These are phyloP conservation scores for Onychomys arenicola DNA, from an alignment of 2,797 vertebrate species.

Conservation along the genomic window DNA sequence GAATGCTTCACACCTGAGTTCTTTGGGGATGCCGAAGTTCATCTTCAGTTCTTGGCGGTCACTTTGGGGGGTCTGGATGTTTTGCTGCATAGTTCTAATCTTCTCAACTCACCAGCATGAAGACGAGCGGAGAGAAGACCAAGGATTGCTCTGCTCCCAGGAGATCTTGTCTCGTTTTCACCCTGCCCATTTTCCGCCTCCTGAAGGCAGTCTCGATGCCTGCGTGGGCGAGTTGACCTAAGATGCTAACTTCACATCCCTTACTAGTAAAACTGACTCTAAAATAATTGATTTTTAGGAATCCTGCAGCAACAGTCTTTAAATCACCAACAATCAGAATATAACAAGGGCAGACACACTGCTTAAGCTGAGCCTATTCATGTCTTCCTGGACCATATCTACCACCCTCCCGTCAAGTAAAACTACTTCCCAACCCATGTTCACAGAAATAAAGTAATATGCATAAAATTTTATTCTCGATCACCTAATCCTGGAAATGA, in stretches of 20 bases:
- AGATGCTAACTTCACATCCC: background rate
- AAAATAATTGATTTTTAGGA: background rate
- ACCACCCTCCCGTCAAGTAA: background rate
- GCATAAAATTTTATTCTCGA: background rate
- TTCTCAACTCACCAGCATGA: background rate
- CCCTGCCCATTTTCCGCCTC: background rate
- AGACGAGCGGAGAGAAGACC: background rate
- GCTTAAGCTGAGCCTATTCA: background rate
- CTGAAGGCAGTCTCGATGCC: background rate
- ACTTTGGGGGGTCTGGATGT: background rate
- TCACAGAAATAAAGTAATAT: background rate
- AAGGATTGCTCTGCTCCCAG: background rate
- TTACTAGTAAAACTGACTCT: conserved; percentile 13
- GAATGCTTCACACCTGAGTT: background rate
- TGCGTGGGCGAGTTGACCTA: background rate
- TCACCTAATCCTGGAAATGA: background rate
- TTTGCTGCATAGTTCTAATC: background rate
- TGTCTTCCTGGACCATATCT: background rate
- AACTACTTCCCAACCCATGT: background rate
- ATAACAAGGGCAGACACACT: background rate
- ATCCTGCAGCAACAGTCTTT: background rate
- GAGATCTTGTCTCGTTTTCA: background rate
- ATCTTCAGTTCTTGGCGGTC: background rate
- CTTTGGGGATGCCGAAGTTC: background rate
- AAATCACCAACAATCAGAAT: background rate